Percentiles rank a stretch among this genome's conserved stretches.
These are phyloP conservation scores for Picathartes gymnocephalus DNA, from an alignment of 2,113 vertebrate genomes.

Conservation along the genomic window DNA sequence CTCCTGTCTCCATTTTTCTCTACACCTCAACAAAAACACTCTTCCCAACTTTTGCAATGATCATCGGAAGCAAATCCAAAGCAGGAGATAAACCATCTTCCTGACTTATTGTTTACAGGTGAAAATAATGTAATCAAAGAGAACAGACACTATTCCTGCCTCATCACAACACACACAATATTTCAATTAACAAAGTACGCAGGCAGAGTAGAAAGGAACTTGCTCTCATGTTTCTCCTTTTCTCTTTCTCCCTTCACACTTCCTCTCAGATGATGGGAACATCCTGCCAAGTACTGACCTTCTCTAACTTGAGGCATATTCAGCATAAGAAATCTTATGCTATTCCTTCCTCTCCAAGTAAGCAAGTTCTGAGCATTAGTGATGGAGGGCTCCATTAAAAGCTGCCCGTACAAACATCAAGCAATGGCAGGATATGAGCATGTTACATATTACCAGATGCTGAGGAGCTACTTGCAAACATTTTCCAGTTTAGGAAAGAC, in stretches of 20 bases:
- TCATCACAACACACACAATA: background rate
- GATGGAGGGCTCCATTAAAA: background rate
- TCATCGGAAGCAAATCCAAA: background rate
- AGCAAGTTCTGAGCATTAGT: background rate
- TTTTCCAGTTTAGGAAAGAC: background rate
- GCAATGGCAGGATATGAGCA: fast-evolving
- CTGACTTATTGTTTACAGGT: background rate
- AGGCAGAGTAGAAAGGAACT: background rate
- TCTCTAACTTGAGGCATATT: background rate
- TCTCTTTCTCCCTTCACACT: background rate
- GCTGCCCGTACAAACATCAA: background rate
- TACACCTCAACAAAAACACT: background rate
- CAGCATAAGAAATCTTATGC: background rate
- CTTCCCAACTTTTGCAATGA: background rate
- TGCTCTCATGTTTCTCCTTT: background rate
- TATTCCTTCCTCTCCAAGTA: background rate
- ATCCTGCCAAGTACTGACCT: background rate
- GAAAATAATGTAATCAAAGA: background rate
- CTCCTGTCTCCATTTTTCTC: background rate
- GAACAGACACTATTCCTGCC: background rate
- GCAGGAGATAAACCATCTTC: background rate
- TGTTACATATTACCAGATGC: fast-evolving
- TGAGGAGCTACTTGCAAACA: background rate
- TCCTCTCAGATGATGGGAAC: background rate
- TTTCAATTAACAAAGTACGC: background rate